Evolutionary conservation across 2,888 invertebrate genomes (phyloP).

Genomic region (Fabriciana adippe): DNA sequence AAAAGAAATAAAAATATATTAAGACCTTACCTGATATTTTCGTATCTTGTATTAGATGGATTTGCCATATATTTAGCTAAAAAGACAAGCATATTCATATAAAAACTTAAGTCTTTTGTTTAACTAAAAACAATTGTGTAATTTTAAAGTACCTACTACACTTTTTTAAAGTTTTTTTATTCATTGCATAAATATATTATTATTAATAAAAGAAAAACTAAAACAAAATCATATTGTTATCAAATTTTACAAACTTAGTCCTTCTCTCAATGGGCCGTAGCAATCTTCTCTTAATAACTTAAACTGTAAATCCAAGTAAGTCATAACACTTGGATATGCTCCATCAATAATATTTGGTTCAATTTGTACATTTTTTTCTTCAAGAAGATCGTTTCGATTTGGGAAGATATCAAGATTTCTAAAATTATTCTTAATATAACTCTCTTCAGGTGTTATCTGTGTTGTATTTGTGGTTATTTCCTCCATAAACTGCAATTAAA

Average conservation of each 20-base stretch:
- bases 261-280: slow-evolving; percentile 86
- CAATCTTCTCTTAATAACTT: slow-evolving; percentile 91
- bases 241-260: slow-evolving; percentile 76
- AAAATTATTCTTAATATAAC: slow-evolving; percentile 52
- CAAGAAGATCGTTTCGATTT: slow-evolving; percentile 78
- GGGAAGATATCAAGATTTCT: slow-evolving; percentile 70
- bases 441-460: slow-evolving; percentile 11
- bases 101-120: neutral
- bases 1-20: neutral
- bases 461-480: neutral
- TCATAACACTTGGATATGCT: slow-evolving; percentile 83
- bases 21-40: slow-evolving; percentile 67
- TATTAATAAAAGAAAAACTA: neutral
- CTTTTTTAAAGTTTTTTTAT: too few relatives aligned
- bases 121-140: too few relatives aligned
- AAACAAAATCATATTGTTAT: slow-evolving; percentile 3
- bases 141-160: too few relatives aligned
- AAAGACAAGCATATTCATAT: slow-evolving; percentile 14
- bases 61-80: slow-evolving; percentile 77
- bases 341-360: slow-evolving; percentile 83
- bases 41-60: slow-evolving; percentile 64
- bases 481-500: neutral
- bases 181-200: too few relatives aligned
- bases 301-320: slow-evolving; percentile 92
- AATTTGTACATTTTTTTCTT: slow-evolving; percentile 60